These are phyloP conservation scores for Thamnophis sirtalis DNA, from an alignment of 2,113 vertebrate species.

Conservation along the genomic window DNA sequence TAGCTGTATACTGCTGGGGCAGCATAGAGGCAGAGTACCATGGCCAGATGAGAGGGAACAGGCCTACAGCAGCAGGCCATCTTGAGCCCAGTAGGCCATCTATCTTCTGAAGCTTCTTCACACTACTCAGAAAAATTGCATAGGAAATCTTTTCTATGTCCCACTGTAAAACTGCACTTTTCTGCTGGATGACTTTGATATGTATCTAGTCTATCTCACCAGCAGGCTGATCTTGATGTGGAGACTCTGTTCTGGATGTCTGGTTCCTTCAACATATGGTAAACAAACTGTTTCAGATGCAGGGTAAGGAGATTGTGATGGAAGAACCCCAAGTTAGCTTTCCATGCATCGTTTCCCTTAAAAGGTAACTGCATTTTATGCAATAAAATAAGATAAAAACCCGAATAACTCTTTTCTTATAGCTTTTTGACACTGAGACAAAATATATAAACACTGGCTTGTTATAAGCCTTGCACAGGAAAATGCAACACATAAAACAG, in stretches of 20 bases:
- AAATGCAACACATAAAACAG: conserved; percentile 2
- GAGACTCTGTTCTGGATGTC: not conserved
- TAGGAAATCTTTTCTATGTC: not conserved
- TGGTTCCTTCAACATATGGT: not conserved
- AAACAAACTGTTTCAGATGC: not conserved
- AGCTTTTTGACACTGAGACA: not conserved
- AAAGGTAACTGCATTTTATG: not conserved
- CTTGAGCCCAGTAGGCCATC: not conserved
- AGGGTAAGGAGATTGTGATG: not conserved
- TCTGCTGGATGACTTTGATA: not conserved
- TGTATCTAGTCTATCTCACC: not conserved
- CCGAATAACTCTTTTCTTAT: not conserved
- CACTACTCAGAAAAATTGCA: not conserved
- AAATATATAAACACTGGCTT: not conserved
- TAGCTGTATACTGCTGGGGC: too few relatives aligned
- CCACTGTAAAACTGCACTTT: not conserved
- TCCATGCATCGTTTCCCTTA: not conserved
- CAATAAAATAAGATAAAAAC: not conserved
- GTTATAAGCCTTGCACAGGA: not conserved
- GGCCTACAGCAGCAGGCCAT: not conserved
- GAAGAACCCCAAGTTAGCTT: not conserved
- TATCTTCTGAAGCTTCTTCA: not conserved
- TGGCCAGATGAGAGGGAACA: not conserved
- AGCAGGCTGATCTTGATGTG: not conserved
- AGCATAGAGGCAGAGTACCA: not conserved